These are phyloP conservation scores for Drosophila saltans DNA, from an alignment of 1,140 invertebrate species.

Conservation along the genomic window DNA sequence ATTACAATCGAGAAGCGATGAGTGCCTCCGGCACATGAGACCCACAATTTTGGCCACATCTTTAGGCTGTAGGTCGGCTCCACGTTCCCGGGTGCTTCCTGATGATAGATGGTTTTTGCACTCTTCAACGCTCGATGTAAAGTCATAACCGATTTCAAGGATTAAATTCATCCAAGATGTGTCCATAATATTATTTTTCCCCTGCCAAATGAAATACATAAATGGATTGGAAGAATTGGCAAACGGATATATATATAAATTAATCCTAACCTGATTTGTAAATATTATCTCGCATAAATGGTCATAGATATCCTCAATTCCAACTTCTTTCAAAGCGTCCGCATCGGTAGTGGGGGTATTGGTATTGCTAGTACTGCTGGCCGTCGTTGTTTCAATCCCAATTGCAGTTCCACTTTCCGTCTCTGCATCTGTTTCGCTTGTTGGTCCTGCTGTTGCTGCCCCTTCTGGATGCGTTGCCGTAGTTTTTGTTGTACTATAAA, in stretches of 20 bases:
- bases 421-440: constrained; percentile 57
- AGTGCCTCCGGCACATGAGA: constrained; percentile 93
- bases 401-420: constrained; percentile 22
- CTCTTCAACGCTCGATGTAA: constrained; percentile 94
- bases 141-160: constrained; percentile 94
- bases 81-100: constrained; percentile 82
- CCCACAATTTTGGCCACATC: constrained; percentile 93
- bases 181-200: constrained; percentile 87
- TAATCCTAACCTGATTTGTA: constrained; percentile 62
- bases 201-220: constrained; percentile 36
- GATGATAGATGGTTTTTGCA: constrained; percentile 92
- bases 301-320: constrained; percentile 82
- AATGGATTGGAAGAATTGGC: not conserved
- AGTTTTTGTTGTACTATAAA: constrained; percentile 85
- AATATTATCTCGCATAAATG: constrained; percentile 82
- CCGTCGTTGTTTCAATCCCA: constrained; percentile 13
- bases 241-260: not conserved
- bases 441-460: constrained; percentile 66
- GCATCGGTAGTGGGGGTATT: constrained; percentile 56
- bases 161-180: constrained; percentile 92
- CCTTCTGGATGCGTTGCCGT: constrained; percentile 35
- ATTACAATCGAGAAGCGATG: constrained; percentile 88
- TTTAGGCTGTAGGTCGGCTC: constrained; percentile 88
- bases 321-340: constrained; percentile 74
- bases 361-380: constrained; percentile 43